These are phyloP conservation scores for Hippasteria phrygiana DNA, from an alignment of 53 echinoderm and acorn worm species.

Conservation along the genomic window DNA sequence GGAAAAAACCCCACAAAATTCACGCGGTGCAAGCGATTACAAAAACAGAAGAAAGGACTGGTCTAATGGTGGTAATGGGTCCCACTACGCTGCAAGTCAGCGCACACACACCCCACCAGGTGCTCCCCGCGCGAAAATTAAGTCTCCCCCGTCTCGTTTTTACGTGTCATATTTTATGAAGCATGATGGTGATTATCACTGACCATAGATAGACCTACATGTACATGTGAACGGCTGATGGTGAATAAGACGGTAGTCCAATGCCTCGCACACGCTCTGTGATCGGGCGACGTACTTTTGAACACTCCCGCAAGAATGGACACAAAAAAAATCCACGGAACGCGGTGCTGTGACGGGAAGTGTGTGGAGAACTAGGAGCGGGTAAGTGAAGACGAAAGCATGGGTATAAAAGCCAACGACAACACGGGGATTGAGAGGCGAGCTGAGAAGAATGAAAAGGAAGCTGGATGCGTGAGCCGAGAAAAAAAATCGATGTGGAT, in stretches of 20 bases:
- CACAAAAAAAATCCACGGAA: neutral
- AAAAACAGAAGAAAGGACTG: neutral
- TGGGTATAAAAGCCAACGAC: neutral
- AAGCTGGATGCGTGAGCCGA: neutral
- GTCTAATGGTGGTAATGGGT: conserved; percentile 38
- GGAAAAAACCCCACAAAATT: neutral
- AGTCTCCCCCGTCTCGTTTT: neutral
- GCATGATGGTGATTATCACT: conserved; percentile 58
- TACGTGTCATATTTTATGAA: conserved; percentile 64
- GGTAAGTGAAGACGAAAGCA: neutral
- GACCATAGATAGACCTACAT: conserved; percentile 60
- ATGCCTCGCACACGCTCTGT: neutral
- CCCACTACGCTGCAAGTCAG: neutral
- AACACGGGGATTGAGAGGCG: neutral
- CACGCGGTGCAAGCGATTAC: conserved; percentile 19
- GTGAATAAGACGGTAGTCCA: neutral
- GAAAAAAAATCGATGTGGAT: conserved; percentile 49
- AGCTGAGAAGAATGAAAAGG: neutral
- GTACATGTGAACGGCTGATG: neutral
- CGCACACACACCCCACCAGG: conserved; percentile 25
- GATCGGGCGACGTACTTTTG: conserved; percentile 51
- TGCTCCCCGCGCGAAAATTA: neutral
- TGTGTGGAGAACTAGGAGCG: neutral
- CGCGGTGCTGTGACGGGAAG: conserved; percentile 29
- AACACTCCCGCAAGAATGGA: neutral